Evolutionary conservation across 1,140 invertebrate species (phyloP), one percentile per base, ranked within the genome.

Genomic region (Palaemon carinicauda): DNA sequence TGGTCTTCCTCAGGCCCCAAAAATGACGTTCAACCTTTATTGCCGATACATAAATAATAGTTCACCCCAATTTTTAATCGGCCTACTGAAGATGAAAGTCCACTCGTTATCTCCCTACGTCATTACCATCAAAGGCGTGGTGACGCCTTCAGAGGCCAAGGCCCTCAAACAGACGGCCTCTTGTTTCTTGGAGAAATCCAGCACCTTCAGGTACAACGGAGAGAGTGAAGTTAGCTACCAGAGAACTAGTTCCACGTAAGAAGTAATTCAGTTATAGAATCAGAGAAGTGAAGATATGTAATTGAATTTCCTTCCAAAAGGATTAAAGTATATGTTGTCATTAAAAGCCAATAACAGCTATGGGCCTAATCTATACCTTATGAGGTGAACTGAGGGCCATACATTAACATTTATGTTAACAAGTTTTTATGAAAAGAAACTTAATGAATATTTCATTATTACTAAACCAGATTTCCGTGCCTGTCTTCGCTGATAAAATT

Each of bases 1-100:
- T 12, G 5, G 7, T 41, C 41, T 1, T 54, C 15, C n/a, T n/a
- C 51, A 81, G 79, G 3, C 79, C 19, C 9, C 33, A 5, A 69
- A 69, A 33, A 12, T 41, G 14, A 81, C 29, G 3, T 81, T 56
- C 3, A 9, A 19, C 17, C 79, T 81, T 17, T 69, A 81, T 56
- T 81, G 79, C n/a, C 79, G 79, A 4, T 81, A 81, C 56, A 19
- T 81, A n/a, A 69, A n/a, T 31, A 81, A 81, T 33, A n/a, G 56
- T 3, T 81, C 79, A 12, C 79, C 79, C 3, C 31, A 50, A 19
- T 81, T 69, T 24, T 5, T 27, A n/a, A 69, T 81, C 54, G 79
- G 79, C 5, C 79, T 56, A 19, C 33, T 81, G 56, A 19, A 33
- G 60, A 81, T 81, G 79, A 56, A 81, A 19, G 79, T 81, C 21